Conservation (phyloP, 2,888 invertebrate genomes). For the Operophtera brumata region DNA sequence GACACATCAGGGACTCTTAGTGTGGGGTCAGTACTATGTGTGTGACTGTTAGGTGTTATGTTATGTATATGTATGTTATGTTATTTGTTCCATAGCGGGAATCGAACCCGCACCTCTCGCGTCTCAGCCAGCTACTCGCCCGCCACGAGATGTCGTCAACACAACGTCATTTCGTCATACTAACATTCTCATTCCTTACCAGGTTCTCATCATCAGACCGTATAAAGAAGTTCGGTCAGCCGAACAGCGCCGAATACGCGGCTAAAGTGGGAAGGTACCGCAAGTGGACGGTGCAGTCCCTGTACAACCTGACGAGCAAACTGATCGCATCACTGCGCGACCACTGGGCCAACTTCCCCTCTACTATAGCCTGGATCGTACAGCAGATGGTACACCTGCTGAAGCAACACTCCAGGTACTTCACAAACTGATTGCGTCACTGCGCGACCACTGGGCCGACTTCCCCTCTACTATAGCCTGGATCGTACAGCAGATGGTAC, state of each 20-base stretch:
- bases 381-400: slow-evolving; percentile 87
- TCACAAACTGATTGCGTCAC: too few relatives aligned
- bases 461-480: too few relatives aligned
- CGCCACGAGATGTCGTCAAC: too few relatives aligned
- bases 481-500: too few relatives aligned
- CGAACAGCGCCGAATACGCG: slow-evolving; percentile 86
- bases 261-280: slow-evolving; percentile 89
- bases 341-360: slow-evolving; percentile 94
- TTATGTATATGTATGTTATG: too few relatives aligned
- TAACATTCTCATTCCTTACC: slow-evolving; percentile 3
- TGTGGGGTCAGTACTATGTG: too few relatives aligned
- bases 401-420: slow-evolving; percentile 68
- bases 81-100: too few relatives aligned
- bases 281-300: slow-evolving; percentile 87
- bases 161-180: background rate
- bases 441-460: too few relatives aligned
- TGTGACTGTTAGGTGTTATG: too few relatives aligned
- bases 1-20: too few relatives aligned
- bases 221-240: slow-evolving; percentile 88
- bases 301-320: slow-evolving; percentile 88
- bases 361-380: slow-evolving; percentile 93
- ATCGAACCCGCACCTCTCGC: too few relatives aligned
- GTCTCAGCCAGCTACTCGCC: too few relatives aligned
- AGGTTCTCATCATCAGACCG: slow-evolving; percentile 72
- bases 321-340: slow-evolving; percentile 91